Base-by-base conservation (phyloP, 1,140 invertebrate species). In the Phymastichus coffea region DNA sequence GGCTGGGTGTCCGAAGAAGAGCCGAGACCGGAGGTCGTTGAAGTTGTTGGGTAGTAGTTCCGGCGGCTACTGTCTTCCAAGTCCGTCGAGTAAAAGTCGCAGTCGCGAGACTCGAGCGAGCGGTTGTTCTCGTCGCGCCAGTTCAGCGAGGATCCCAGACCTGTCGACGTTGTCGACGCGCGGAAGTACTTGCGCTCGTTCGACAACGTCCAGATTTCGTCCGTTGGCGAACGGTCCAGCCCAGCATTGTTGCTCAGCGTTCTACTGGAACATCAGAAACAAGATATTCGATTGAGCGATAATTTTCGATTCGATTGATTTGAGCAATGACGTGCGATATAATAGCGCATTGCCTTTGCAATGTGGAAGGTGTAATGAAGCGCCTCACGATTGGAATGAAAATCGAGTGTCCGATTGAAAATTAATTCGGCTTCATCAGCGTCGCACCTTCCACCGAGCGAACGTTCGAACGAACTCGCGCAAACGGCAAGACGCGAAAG, bases 171-270 rank as follows among this genome's bases (percentile, higher is more conserved):
- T 20, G 70, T 75, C 51, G 73, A 73, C 3, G 70, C 67, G 25
- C 72, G 69, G 44, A 71, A 70, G 57, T 67, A 72, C 17, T 69
- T 71, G 9, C 67, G 60, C 25, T 74, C 73, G 57, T 63, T 69
- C 30, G 68, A 64, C 55, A 66, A 67, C 53, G 71, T 75, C 73
- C 73, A 75, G 67, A 75, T 73, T 47, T 75, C 73, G 40, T 73
- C 73, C 22, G 64, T 67, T 46, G 70, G 66, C 46, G 73, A 72
- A 23, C 63, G 70, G 62, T 35, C 15, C 23, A 69, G 70, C 12
- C 68, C 69, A 10, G 69, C 67, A 3, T 70, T 73, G 6, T 68
- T 72, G 6, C 66, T 73, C 4, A 70, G 71, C 2, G 70, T 74
- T 71, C 72, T 73, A n/a, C n/a, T 41, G n/a, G n/a, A n/a, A n/a